Base-by-base conservation (phyloP, 1,140 invertebrate species). In the Pogonomyrmex californicus region DNA sequence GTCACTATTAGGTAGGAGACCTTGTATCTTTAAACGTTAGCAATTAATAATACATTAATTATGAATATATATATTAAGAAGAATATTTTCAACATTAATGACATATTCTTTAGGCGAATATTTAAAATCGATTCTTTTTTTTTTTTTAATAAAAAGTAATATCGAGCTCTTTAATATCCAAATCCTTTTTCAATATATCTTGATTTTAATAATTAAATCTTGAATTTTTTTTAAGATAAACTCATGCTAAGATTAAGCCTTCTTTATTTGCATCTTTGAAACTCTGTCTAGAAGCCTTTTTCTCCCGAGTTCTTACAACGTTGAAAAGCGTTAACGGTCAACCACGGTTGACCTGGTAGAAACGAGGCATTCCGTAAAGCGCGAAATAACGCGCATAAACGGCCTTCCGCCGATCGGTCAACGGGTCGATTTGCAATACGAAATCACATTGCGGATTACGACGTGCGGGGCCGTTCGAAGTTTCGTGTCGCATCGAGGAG, bases 401-500 rank as follows among this genome's bases (percentile, higher is more conserved):
- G 17, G 30, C 2, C 30, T 47, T 2, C 36, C 17, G 14, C 17
- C 44, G 77, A 68, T 56, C 12, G 36, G 47, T 9, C 36, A 41
- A 2, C 41, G 41, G 7, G 23, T n/a, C 10, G 36, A 66, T 38
- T 79, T 66, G 23, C 47, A 41, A 54, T 54, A 30, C 62, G 68
- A 58, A 47, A 23, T 47, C 76, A 23, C 41, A 54, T 68, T 79
- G 62, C 63, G 10, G n/a, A 54, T 66, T 47, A 49, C 33, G 17
- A n/a, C 63, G 36, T 65, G 36, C 14, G 33, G 12, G 33, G 12
- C 76, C 17, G 23, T 63, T 33, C 44, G 33, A 36, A 68, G 77
- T 49, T 65, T 38, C n/a, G n/a, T 47, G n/a, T 82, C 54, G 54
- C 44, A 33, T 83, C n/a, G 68, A 75, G 75, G 41, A 54, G 38